Percentiles rank a stretch among this genome's conserved stretches.
phyloP scores from a whole-genome alignment of 2,113 vertebrate species.

The Parus major region DNA sequence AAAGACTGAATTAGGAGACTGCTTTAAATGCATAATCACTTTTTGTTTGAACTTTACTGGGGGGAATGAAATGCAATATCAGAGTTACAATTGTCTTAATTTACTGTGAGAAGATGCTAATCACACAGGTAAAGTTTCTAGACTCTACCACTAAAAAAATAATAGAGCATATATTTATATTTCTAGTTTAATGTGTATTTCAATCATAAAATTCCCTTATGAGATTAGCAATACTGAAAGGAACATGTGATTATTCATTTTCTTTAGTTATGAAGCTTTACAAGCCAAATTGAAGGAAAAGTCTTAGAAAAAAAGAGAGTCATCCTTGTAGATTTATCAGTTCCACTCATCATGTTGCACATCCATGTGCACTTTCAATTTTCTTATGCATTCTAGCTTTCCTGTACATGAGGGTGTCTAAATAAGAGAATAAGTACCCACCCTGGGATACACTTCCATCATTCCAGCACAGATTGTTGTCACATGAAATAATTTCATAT shows the following conservation, averaged over 20 bases:
- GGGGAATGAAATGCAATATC: not conserved
- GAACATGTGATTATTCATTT: accelerated
- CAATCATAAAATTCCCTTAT: not conserved
- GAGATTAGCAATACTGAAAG: not conserved
- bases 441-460: slow-evolving; percentile 8
- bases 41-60: not conserved
- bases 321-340: not conserved
- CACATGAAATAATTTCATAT: slow-evolving; percentile 33
- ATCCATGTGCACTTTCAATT: not conserved
- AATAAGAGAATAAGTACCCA: slow-evolving; percentile 6
- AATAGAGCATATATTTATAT: not conserved
- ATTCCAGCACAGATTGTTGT: slow-evolving; percentile 31
- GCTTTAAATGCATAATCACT: not conserved
- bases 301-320: not conserved
- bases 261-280: not conserved
- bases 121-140: not conserved
- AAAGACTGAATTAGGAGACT: not conserved
- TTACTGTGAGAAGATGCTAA: not conserved
- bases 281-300: not conserved
- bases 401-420: not conserved
- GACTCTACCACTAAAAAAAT: not conserved
- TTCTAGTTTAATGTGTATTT: not conserved
- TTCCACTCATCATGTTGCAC: not conserved
- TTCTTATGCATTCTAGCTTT: not conserved
- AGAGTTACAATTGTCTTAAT: not conserved